Conservation (phyloP, 2,888 invertebrate genomes). For the Melinaea menophilus region DNA sequence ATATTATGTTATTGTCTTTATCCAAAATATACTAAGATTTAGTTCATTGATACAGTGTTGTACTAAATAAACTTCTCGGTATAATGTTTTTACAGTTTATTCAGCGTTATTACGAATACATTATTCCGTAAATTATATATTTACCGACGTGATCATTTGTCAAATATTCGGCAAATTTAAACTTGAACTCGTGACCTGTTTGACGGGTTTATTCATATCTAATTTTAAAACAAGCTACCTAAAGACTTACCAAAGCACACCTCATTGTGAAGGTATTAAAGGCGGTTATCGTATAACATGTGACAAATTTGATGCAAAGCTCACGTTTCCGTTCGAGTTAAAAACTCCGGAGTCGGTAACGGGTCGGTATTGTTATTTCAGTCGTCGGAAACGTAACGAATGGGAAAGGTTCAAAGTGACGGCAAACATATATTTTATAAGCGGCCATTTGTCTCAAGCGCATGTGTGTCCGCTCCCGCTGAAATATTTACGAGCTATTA, state of each 20-base stretch:
- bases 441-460: conserved; percentile 65
- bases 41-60: too few relatives aligned
- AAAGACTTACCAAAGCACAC: conserved; percentile 40
- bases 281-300: conserved; percentile 52
- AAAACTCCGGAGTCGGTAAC: conserved; percentile 51
- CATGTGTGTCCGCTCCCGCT: conserved; percentile 62
- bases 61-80: too few relatives aligned
- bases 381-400: conserved; percentile 67
- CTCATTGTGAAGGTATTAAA: conserved; percentile 41
- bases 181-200: conserved; percentile 33
- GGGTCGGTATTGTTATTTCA: conserved; percentile 70
- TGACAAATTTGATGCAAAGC: conserved; percentile 64
- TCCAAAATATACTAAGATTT: conserved; percentile 1
- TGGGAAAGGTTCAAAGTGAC: conserved; percentile 68
- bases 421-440: conserved; percentile 66
- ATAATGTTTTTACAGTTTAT: too few relatives aligned
- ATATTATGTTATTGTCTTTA: conserved; percentile 26
- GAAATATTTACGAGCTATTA: conserved; percentile 77
- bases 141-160: background rate
- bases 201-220: conserved; percentile 23
- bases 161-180: conserved; percentile 25
- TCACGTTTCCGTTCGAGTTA: conserved; percentile 58
- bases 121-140: background rate
- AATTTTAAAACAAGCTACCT: conserved; percentile 27
- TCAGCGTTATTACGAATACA: too few relatives aligned